Conservation (phyloP, 2,888 invertebrate species). For the Cosmia trapezina region DNA sequence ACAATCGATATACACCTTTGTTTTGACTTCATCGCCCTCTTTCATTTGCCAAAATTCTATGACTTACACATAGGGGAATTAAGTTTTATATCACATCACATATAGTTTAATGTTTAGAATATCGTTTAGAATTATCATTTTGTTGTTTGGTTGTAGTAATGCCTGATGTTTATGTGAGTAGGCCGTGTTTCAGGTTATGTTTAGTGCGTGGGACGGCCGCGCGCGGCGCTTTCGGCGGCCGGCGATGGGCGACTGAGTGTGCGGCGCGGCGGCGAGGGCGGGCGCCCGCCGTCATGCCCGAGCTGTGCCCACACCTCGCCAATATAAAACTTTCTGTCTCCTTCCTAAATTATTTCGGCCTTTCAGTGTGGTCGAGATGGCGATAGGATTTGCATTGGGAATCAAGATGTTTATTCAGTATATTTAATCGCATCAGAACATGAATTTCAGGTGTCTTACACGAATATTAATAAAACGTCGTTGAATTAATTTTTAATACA, state of each 20-base stretch:
- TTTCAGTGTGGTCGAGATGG: slow-evolving; percentile 50
- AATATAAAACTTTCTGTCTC: slow-evolving; percentile 65
- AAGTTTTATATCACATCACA: slow-evolving; percentile 58
- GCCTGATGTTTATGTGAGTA: slow-evolving; percentile 68
- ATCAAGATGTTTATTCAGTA: slow-evolving; percentile 41
- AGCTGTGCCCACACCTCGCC: slow-evolving; percentile 46
- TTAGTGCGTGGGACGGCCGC: slow-evolving; percentile 76
- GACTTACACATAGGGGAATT: slow-evolving; percentile 48
- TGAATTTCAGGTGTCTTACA: neutral
- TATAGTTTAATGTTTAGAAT: slow-evolving; percentile 38
- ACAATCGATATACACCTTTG: slow-evolving; percentile 86
- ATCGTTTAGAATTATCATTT: slow-evolving; percentile 43
- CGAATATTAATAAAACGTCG: neutral
- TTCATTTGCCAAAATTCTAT: slow-evolving; percentile 68
- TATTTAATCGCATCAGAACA: slow-evolving; percentile 7
- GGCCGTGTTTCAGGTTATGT: slow-evolving; percentile 83
- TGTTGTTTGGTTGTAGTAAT: slow-evolving; percentile 34
- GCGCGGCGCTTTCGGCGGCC: slow-evolving; percentile 84
- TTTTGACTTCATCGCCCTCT: slow-evolving; percentile 78
- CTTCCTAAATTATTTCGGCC: slow-evolving; percentile 57
- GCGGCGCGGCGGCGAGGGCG: slow-evolving; percentile 77
- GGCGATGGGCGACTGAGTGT: slow-evolving; percentile 84
- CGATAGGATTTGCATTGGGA: slow-evolving; percentile 45
- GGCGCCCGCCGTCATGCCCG: slow-evolving; percentile 66
- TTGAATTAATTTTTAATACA: neutral